phyloP scores from a whole-genome alignment of 2,888 invertebrate genomes.

The Maniola hyperantus region DNA sequence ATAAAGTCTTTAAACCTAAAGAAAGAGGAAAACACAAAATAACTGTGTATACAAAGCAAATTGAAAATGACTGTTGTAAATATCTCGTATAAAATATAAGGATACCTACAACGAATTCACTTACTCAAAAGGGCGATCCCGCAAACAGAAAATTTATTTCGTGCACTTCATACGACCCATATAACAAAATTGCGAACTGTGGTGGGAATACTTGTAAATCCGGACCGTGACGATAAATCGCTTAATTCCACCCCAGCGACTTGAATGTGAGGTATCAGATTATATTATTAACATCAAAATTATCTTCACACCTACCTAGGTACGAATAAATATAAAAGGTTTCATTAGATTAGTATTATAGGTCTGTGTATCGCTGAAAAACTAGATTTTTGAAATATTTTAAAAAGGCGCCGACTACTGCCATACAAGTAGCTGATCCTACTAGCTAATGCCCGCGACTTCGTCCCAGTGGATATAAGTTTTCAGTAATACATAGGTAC shows the following conservation, averaged over 20 bases:
- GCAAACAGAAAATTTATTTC: constrained; percentile 20
- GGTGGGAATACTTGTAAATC: constrained; percentile 4
- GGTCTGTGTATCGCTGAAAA: too few relatives aligned
- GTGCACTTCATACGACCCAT: constrained; percentile 20
- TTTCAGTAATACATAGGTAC: too few relatives aligned
- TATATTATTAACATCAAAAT: constrained; percentile 1
- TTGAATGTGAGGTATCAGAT: not conserved
- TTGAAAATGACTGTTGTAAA: constrained; percentile 10
- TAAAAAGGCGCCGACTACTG: too few relatives aligned
- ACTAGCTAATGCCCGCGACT: too few relatives aligned
- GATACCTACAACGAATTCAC: constrained; percentile 27
- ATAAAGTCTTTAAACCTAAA: too few relatives aligned
- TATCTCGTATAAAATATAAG: constrained; percentile 29
- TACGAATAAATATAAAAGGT: too few relatives aligned
- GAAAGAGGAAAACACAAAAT: not conserved
- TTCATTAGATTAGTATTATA: too few relatives aligned
- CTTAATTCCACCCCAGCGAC: constrained; percentile 10
- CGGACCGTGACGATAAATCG: constrained; percentile 17
- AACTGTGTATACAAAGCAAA: not conserved
- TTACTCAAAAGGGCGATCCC: constrained; percentile 29
- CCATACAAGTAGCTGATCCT: too few relatives aligned
- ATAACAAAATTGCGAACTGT: constrained; percentile 19
- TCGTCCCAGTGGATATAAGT: too few relatives aligned
- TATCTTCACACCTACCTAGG: not conserved
- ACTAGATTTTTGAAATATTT: too few relatives aligned